Base-by-base conservation (phyloP, 2,113 vertebrate species). In the Ellobius talpinus region DNA sequence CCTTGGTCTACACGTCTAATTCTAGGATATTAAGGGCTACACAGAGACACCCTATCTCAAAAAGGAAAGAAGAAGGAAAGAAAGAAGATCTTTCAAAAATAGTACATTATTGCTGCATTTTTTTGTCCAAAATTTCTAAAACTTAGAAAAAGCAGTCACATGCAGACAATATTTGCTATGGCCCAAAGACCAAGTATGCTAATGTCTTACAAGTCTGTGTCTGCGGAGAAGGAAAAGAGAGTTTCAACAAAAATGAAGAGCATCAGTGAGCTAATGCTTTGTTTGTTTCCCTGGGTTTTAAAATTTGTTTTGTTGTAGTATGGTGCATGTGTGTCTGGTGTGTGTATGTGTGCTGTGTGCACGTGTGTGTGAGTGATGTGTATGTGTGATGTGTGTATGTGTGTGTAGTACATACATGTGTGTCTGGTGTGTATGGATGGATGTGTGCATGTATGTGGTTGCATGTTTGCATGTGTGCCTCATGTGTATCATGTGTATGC, bases 101-200 rank as follows among this genome's bases (percentile, higher is more conserved):
- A 74, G 90, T 36, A 86, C 29, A 42, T 90, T 96, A n/a, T 89
- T 81, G 12, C 78, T 89, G 26, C 65, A 77, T 70, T 1, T 17
- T 94, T 92, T 74, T 47, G 45, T 65, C 55, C 82, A 85, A 39
- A 79, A 36, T 55, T 93, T 29, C 87, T 70, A 90, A 93, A 94
- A 45, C 36, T 92, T 68, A 73, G 81, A 79, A 36, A 93, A 70
- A 85, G 63, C 61, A 79, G 47, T 81, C 82, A 88, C 17, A 45
- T 52, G 66, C 3, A 63, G 39, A 14, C 13, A 88, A 23, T 47
- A 61, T 52, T 24, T 76, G 36, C 26, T 78, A 26, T 85, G 63
- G 45, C 23, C 63, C 77, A 88, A 23, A 61, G 50, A 91, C 3
- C 31, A 33, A 82, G 11, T 39, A 47, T 24, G 76, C 90, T 58